Conservation (phyloP, 2,113 vertebrate genomes). For the Megalops atlanticus region DNA sequence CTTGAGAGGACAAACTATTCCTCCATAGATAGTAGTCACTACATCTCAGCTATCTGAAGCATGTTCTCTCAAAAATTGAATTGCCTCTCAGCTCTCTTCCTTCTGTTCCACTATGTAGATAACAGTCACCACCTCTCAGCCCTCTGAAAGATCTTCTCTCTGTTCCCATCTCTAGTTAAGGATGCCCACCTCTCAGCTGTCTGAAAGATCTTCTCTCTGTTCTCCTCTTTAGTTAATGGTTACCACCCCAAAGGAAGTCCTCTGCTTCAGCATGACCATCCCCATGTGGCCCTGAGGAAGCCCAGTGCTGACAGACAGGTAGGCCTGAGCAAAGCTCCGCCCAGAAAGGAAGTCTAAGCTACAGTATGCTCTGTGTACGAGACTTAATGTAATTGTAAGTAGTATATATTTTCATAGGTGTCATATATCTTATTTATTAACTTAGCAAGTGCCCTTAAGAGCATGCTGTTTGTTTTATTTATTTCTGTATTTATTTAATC, state of each 20-base stretch:
- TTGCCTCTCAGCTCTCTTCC: neutral
- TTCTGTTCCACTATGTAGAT: neutral
- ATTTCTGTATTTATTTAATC: too few species aligned
- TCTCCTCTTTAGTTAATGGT: slow-evolving; percentile 72
- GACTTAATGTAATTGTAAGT: too few species aligned
- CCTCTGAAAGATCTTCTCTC: neutral
- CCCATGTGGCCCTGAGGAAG: slow-evolving; percentile 71
- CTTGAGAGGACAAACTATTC: too few species aligned
- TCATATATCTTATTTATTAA: too few species aligned
- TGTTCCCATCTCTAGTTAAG: slow-evolving; percentile 69
- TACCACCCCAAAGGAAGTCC: slow-evolving; percentile 73
- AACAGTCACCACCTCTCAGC: neutral
- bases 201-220: slow-evolving; percentile 30
- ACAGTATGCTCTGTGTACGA: too few species aligned
- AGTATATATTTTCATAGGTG: too few species aligned
- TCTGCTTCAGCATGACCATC: slow-evolving; percentile 66
- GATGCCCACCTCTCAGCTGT: slow-evolving; percentile 65
- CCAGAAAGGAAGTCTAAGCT: too few species aligned
- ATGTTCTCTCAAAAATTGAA: too few species aligned
- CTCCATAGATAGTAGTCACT: too few species aligned
- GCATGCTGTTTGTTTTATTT: too few species aligned
- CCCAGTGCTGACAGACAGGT: slow-evolving; percentile 71
- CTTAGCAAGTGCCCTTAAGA: too few species aligned
- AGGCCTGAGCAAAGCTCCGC: slow-evolving; percentile 23
- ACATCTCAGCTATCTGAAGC: too few species aligned